Conservation (phyloP, 1,140 invertebrate species). For the Oryzaephilus surinamensis region DNA sequence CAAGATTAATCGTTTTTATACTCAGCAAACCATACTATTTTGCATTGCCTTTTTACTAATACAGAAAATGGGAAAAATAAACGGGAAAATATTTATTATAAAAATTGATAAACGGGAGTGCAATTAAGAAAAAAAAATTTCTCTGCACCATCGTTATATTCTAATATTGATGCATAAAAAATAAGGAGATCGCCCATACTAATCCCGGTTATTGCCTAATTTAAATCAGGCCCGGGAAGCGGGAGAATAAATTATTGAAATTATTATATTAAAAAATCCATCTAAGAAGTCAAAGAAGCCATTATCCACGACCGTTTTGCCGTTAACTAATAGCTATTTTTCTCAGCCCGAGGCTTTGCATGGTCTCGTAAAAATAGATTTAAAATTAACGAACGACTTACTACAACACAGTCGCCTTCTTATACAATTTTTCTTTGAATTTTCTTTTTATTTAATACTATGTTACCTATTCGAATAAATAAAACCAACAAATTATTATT, state of each 20-base stretch:
- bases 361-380: conserved; percentile 23
- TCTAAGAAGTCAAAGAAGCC: conserved; percentile 49
- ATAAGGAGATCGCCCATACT: conserved; percentile 15
- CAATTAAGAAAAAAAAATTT: too few species aligned
- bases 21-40: too few species aligned
- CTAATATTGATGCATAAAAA: conserved; percentile 20
- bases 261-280: conserved; percentile 60
- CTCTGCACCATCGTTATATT: too few species aligned
- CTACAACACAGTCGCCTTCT: conserved; percentile 1
- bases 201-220: conserved; percentile 36
- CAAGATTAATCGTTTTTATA: too few species aligned
- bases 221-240: conserved; percentile 35
- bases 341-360: conserved; percentile 19
- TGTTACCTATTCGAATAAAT: too few species aligned
- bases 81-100: too few species aligned
- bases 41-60: too few species aligned
- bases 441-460: too few species aligned
- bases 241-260: conserved; percentile 51
- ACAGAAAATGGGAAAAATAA: too few species aligned
- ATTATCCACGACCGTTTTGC: conserved; percentile 34
- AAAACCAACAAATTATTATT: too few species aligned
- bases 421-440: too few species aligned
- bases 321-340: conserved; percentile 22
- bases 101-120: too few species aligned
- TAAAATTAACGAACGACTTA: conserved; percentile 20